Base-by-base conservation (phyloP, 2,797 vertebrate species). In the Sebastes minor region DNA sequence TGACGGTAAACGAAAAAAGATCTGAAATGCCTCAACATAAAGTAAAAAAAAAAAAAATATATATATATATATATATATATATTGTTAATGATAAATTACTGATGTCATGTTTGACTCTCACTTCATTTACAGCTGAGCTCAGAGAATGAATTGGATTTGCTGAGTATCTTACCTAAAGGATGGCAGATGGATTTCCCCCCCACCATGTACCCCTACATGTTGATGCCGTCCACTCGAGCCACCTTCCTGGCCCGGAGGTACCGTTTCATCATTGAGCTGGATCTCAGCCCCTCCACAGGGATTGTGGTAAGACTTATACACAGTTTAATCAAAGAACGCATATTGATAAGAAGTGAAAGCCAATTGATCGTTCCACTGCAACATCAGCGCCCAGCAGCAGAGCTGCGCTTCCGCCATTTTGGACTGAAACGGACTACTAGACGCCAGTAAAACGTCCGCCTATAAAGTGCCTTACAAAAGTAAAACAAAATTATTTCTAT, bases 261-360 rank as follows among this genome's bases (percentile, higher is more conserved):
- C 93, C 97, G 98, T 59, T 99, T 99, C 85, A 97, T 99, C 85
- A 97, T 99, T 55, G 97, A 99, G 82, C 95, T 99, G 77, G 99
- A 99, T 82, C 96, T 99, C 78, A 99, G 98, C 92, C 99, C 98
- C n/a, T 99, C 99, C 89, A 99, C 99, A 0, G 97, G 97, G 69
- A 99, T 99, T 67, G 99, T 99, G 97, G 99, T 99, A 91, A 97
- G 96, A 84, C 18, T n/a, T 25, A 8, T 42, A 70, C 18, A 22
- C 22, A 23, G 8, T 59, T 42, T 6, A 4, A 13, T 8, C 4
- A 42, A 42, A 42, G 38, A 42, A 42, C 6, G 38, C 6, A 42
- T 16, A 6, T 16, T 42, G 38, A 42, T 42, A 42, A 42, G 38
- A 16, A 16, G 38, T 42, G 38, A 42, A 42, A 42, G 14, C 38